A percentile compares a stretch with the other conserved stretches of the same genome.
These are phyloP conservation scores for Amphipoea lucens DNA, from an alignment of 2,888 invertebrate species.

Conservation along the genomic window DNA sequence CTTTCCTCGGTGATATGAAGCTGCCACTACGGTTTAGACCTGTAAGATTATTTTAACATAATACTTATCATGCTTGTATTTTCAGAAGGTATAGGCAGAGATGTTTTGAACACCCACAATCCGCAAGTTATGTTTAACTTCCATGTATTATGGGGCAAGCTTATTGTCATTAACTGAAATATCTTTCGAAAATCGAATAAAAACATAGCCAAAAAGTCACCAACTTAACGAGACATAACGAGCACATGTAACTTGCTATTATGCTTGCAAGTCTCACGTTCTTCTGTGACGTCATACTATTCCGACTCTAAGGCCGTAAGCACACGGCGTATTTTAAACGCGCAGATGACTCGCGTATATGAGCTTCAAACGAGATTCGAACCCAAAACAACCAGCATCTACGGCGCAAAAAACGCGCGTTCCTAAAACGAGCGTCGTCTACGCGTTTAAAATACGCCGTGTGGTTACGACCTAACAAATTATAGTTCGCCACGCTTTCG, in stretches of 20 bases:
- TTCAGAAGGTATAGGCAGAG: not conserved
- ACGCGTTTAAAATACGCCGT: no score
- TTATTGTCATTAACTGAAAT: not conserved
- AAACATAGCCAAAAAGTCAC: not conserved
- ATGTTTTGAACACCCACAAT: not conserved
- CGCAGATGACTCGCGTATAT: no score
- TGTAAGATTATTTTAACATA: constrained; percentile 59
- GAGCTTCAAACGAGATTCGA: no score
- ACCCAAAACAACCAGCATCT: no score
- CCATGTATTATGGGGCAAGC: not conserved
- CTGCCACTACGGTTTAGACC: constrained; percentile 89
- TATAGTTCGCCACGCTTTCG: constrained; percentile 16
- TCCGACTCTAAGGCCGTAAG: not conserved
- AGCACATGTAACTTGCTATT: not conserved
- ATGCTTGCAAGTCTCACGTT: constrained; percentile 19
- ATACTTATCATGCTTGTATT: not conserved
- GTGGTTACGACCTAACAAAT: constrained; percentile 1
- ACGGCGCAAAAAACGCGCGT: no score
- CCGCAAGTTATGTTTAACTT: not conserved
- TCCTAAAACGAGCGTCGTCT: no score
- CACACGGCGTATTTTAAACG: no score
- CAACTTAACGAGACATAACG: not conserved
- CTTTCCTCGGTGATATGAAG: constrained; percentile 90
- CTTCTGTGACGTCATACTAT: constrained; percentile 11
- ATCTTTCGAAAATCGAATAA: not conserved